phyloP scores from a whole-genome alignment of 2,113 vertebrate species.

The Scolopax mira region DNA sequence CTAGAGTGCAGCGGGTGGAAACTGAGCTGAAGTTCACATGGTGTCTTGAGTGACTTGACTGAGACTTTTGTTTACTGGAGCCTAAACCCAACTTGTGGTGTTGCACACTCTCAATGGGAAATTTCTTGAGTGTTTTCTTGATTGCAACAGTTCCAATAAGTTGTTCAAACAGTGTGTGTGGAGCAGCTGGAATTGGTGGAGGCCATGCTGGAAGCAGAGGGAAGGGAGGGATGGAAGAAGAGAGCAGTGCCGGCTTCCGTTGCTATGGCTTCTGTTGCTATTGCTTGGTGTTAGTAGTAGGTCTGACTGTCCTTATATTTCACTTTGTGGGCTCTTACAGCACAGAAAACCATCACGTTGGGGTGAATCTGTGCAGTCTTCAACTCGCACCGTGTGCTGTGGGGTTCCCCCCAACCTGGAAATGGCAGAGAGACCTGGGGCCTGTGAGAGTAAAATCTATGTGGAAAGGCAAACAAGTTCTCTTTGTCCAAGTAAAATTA shows the following conservation, averaged over 20 bases:
- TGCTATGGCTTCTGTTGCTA: background rate
- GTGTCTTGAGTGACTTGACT: background rate
- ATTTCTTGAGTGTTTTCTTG: background rate
- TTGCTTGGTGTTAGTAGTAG: background rate
- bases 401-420: background rate
- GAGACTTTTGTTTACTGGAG: background rate
- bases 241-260: background rate
- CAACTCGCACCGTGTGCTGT: rapidly evolving
- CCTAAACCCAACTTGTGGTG: background rate
- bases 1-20: background rate
- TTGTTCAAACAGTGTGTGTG: background rate
- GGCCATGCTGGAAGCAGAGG: background rate
- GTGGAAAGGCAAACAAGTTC: background rate
- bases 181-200: background rate
- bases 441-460: background rate
- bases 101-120: rapidly evolving
- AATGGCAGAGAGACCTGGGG: background rate
- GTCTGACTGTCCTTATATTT: background rate
- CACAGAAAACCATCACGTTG: background rate
- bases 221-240: background rate
- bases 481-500: background rate
- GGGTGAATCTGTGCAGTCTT: background rate
- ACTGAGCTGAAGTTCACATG: background rate
- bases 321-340: background rate
- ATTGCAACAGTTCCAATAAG: background rate